Conservation (phyloP, 2,888 invertebrate species). For the Unio delphinus region DNA sequence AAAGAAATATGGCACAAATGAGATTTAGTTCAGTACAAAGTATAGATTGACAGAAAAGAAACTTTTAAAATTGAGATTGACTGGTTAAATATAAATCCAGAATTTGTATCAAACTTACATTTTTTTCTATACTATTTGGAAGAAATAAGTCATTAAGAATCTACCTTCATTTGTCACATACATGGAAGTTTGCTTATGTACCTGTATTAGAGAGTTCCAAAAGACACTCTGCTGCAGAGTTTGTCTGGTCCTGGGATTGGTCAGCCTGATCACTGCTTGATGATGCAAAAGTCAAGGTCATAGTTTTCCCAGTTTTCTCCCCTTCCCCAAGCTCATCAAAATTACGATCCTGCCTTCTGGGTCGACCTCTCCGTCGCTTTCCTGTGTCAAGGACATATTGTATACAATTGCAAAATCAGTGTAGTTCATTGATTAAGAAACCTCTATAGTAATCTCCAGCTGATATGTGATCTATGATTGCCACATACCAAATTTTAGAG, state of each 20-base stretch:
- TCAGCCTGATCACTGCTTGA: too few species aligned
- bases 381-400: constrained; percentile 23
- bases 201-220: constrained; percentile 69
- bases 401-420: too few species aligned
- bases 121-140: too few species aligned
- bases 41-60: too few species aligned
- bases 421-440: too few species aligned
- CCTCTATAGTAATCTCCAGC: neutral
- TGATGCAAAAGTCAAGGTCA: constrained; percentile 4
- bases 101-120: too few species aligned
- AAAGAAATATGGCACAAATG: too few species aligned
- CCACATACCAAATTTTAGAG: neutral
- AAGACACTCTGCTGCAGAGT: constrained; percentile 66
- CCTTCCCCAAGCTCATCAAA: constrained; percentile 14
- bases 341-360: constrained; percentile 37
- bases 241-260: constrained; percentile 24
- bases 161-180: neutral
- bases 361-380: constrained; percentile 56
- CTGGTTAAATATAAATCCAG: too few species aligned
- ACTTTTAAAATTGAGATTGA: too few species aligned
- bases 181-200: constrained; percentile 13
- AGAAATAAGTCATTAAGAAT: neutral
- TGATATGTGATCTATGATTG: neutral
- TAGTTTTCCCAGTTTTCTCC: neutral
- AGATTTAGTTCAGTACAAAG: too few species aligned